Evolutionary conservation across 2,888 invertebrate genomes (phyloP), one percentile per base, ranked within the genome.

Genomic region (Pristionchus japonicus): DNA sequence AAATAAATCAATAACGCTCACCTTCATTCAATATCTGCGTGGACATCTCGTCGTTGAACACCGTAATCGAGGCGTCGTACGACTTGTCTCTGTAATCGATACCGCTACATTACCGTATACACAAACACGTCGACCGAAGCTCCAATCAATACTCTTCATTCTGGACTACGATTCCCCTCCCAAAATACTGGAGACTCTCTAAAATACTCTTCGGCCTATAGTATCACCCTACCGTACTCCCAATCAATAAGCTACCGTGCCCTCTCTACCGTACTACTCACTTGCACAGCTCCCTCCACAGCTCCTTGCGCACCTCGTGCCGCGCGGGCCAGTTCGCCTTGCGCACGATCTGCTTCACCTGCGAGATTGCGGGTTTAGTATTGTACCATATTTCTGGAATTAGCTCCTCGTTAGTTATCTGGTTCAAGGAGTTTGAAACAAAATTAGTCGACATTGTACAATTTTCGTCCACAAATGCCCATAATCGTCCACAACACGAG

Each of bases 271-370:
- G 43, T 43, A 47, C 15, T n/a, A 43, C 85, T 40, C 88, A 91
- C 77, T 89, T 89, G 89, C 93, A 93, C 86, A 94, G 86, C 80
- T 93, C 92, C 27, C 90, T 92, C 94, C 94, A 94, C 57, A 94
- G 89, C 77, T 92, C 91, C n/a, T 90, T 61, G 15, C 94, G 92
- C 83, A 94, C 92, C 89, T 94, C 93, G 88, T 94, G 94, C 40
- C 92, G 86, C n/a, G 89, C 89, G 11, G 94, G 93, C 94, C 94
- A 94, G 88, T 93, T 91, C 82, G 93, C 93, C 87, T 91, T 90
- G 20, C 94, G 92, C 34, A 94, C 90, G 83, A 94, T 92, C 89
- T 92, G 93, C 88, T 94, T 94, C 85, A 94, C 92, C 94, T 94
- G 89, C 70, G 94, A 90, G 64, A 89, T 64, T 37, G 17, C 23